A percentile compares a stretch with the other conserved stretches of the same genome.
phyloP scores from a whole-genome alignment of 1,140 invertebrate species.

The Akabosia matsudoensis region DNA sequence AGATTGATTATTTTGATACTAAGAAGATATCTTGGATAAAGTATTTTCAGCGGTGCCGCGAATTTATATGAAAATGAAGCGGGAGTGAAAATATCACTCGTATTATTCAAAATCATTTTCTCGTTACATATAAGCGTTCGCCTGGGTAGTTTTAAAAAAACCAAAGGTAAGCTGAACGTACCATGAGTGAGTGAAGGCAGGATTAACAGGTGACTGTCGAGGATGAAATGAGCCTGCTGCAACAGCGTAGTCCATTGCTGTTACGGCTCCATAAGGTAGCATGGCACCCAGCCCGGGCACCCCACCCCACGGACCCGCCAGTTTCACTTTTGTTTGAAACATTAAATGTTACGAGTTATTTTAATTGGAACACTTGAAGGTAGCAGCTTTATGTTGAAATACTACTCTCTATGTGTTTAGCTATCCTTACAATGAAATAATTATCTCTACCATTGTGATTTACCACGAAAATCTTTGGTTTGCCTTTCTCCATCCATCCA shows the following conservation, averaged over 20 bases:
- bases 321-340: constrained; percentile 29
- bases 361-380: too few species aligned
- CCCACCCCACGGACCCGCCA: constrained; percentile 46
- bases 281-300: constrained; percentile 54
- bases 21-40: neutral
- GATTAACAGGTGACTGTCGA: constrained; percentile 55
- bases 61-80: too few species aligned
- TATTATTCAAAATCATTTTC: too few species aligned
- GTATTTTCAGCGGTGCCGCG: neutral
- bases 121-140: neutral
- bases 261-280: constrained; percentile 79
- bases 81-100: too few species aligned
- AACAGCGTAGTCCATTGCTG: constrained; percentile 79
- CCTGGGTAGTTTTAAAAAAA: neutral
- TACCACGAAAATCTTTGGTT: too few species aligned
- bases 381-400: too few species aligned
- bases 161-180: too few species aligned
- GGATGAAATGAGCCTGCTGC: constrained; percentile 59
- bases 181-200: constrained; percentile 83
- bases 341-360: neutral
- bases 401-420: too few species aligned
- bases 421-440: too few species aligned
- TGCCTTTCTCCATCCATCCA: too few species aligned
- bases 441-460: too few species aligned
- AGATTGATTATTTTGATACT: constrained; percentile 18